Evolutionary conservation across 2,888 invertebrate species (phyloP), one percentile per base, ranked within the genome.

Genomic region (Mesorhabditis spiculigera): DNA sequence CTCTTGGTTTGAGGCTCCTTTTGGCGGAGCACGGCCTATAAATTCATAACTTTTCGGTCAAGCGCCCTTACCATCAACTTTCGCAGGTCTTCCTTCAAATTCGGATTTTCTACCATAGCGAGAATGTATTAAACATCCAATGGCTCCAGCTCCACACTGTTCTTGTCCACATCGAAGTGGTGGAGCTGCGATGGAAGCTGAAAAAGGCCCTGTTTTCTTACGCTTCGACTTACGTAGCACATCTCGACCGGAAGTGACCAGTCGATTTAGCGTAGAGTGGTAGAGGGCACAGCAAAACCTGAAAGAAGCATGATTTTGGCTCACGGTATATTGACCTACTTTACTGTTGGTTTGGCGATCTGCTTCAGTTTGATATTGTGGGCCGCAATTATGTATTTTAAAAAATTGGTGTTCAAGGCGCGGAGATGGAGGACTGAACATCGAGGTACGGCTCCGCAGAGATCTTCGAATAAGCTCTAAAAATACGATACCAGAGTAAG

Each of bases 251-350:
- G 76, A 76, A 0, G 69, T 73, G 43, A 78, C 75, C 16, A 78
- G 50, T 63, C 72, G 71, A 66, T 76, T 76, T 5, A 78, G 71
- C 4, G 78, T 78, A 5, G 78, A 75, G 62, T 78, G 76, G 66
- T 75, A 78, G 3, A 78, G 69, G 13, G 78, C 75, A 70, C 78
- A 78, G 63, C 78, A 78, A 50, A 78, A 76, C 42, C 73, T 68
- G 8, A 76, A 69, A 50, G 1, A 13, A 2, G 8, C 58, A 50
- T 50, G 3, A 10, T 1, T 2, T 2, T 50, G 10, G 58, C n/a
- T 3, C 3, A 2, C 0, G 58, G 3, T 50, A 2, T 50, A 10
- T 13, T 13, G n/a, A 50, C 58, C 2, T 13, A 50, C 58, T 50
- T 50, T n/a, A 50, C 58, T 50, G 58, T 50, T 3, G 58, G 58